phyloP scores from a whole-genome alignment of 2,797 vertebrate genomes.

The Liparis tanakae region DNA sequence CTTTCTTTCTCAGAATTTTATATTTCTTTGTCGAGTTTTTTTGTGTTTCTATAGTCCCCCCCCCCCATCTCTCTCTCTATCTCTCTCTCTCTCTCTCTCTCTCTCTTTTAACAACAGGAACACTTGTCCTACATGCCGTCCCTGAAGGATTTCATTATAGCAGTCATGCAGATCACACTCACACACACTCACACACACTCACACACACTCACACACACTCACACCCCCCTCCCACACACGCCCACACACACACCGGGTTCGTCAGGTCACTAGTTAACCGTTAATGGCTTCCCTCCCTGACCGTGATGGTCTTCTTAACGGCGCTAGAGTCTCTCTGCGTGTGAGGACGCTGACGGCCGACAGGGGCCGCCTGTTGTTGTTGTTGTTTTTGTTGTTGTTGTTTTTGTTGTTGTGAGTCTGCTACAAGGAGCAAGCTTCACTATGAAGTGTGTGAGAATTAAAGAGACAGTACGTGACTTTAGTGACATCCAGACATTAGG shows the following conservation, averaged over 20 bases:
- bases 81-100: constrained; percentile 1
- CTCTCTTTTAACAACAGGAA: constrained; percentile 44
- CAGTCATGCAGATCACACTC: constrained; percentile 39
- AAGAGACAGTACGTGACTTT: too few relatives aligned
- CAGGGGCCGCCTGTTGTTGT: background rate
- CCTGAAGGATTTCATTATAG: constrained; percentile 60
- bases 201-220: constrained; percentile 34
- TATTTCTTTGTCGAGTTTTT: background rate
- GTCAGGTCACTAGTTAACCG: constrained; percentile 69
- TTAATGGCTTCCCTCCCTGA: constrained; percentile 64
- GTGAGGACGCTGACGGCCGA: background rate
- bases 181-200: constrained; percentile 33
- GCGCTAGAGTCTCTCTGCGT: constrained; percentile 46
- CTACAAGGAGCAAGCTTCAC: too few relatives aligned
- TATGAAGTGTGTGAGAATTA: too few relatives aligned
- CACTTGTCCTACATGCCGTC: constrained; percentile 56
- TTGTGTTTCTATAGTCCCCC: background rate
- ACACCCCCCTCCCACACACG: background rate
- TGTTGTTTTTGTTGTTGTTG: too few relatives aligned
- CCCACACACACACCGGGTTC: constrained; percentile 42
- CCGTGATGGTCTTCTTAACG: constrained; percentile 77
- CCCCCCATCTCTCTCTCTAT: too few relatives aligned
- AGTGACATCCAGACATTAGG: too few relatives aligned
- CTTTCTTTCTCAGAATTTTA: background rate
- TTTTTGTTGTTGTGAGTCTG: too few relatives aligned